Conservation (phyloP, 2,113 vertebrate species). For the Morone chrysops region DNA sequence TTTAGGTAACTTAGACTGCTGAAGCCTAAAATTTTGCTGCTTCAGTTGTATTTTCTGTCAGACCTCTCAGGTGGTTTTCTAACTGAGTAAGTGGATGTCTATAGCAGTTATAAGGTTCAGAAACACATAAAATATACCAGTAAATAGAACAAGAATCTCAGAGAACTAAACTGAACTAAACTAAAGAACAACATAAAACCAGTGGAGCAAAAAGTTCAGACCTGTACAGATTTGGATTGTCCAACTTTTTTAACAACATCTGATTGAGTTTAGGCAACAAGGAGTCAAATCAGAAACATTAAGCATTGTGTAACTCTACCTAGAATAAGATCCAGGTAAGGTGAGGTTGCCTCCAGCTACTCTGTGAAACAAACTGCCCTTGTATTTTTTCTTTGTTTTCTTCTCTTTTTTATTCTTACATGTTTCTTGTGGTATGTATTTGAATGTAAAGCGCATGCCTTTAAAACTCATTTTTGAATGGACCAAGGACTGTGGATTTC, state of each 20-base stretch:
- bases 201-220: not conserved
- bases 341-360: too few species aligned
- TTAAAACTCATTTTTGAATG: not conserved
- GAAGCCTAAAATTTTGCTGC: not conserved
- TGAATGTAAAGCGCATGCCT: not conserved
- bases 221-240: not conserved
- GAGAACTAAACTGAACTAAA: not conserved
- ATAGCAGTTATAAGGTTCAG: not conserved
- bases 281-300: not conserved
- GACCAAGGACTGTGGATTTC: not conserved
- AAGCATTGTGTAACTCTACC: not conserved
- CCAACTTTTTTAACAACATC: not conserved
- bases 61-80: not conserved
- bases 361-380: not conserved
- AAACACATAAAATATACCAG: not conserved
- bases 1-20: not conserved
- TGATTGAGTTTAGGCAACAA: not conserved
- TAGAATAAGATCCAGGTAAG: too few species aligned
- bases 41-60: slow-evolving; percentile 7
- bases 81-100: not conserved
- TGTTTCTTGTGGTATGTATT: not conserved
- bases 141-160: not conserved
- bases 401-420: not conserved
- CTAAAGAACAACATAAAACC: not conserved
- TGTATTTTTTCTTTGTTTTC: not conserved